Conservation (phyloP, 1,140 invertebrate species). For the Arion vulgaris region DNA sequence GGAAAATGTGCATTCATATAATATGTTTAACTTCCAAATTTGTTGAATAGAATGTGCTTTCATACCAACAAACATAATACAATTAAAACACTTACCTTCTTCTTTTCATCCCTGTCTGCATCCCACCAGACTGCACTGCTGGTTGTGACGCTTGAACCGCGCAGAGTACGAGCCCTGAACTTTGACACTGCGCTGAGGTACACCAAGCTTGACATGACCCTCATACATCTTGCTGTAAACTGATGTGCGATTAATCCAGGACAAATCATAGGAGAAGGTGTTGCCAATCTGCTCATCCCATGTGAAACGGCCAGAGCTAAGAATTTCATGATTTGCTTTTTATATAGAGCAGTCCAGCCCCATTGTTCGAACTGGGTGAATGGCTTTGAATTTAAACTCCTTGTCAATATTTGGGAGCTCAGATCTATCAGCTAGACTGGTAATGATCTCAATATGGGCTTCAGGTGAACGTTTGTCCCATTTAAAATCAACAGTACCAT, state of each 20-base stretch:
- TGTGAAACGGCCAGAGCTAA: constrained; percentile 38
- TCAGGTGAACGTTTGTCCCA: constrained; percentile 55
- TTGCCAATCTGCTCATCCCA: constrained; percentile 42
- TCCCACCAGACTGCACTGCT: constrained; percentile 56
- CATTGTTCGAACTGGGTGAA: constrained; percentile 50
- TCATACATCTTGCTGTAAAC: constrained; percentile 38
- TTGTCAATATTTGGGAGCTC: background rate
- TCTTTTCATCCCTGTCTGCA: constrained; percentile 56
- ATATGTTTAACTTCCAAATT: too few relatives aligned
- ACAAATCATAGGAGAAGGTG: constrained; percentile 46
- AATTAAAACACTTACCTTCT: constrained; percentile 42
- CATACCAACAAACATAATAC: background rate
- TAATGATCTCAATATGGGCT: constrained; percentile 48
- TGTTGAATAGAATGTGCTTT: too few relatives aligned
- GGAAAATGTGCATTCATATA: too few relatives aligned
- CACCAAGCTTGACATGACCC: constrained; percentile 35
- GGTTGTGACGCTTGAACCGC: constrained; percentile 10
- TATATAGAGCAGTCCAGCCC: constrained; percentile 41
- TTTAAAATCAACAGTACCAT: constrained; percentile 49
- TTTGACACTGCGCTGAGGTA: constrained; percentile 45
- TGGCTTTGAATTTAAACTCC: constrained; percentile 43
- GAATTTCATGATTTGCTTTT: constrained; percentile 34
- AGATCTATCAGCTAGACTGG: constrained; percentile 35
- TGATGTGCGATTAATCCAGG: constrained; percentile 39
- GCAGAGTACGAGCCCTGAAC: constrained; percentile 37